Base-by-base conservation (phyloP, 2,888 invertebrate genomes). In the Rhamphomyia laevipes region DNA sequence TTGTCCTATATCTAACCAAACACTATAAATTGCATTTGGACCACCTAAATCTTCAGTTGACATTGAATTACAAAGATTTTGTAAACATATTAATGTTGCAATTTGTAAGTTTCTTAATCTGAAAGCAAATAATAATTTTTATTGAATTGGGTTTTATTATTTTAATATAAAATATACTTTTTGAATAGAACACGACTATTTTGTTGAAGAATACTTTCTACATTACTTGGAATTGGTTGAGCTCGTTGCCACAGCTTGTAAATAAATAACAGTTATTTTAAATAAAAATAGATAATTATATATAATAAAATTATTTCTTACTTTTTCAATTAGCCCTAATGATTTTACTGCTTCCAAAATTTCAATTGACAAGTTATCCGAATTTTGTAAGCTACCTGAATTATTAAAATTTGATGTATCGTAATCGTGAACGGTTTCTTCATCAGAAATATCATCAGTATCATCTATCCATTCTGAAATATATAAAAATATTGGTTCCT, bases 1-100 rank as follows among this genome's bases (percentile, higher is more conserved):
- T 58, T 78, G 77, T 1, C 80, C 80, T 38, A 81, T 74, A 47
- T 80, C 77, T 2, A 77, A 71, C 84, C 84, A 85, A 45, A 84
- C 74, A 59, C 74, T 76, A 58, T 76, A 81, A 2, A 81, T 68
- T 15, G 74, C 73, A 55, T 74, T 72, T n/a, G 75, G 66, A 7
- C 82, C 84, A 6, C 84, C 84, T 33, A 86, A 68, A 56, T 77
- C 76, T 37, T 80, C 79, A 3, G 77, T 67, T 33, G 78, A 77
- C 48, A 84, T 64, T 44, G 73, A 73, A 18, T 77, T 74, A 45
- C 84, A 70, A 58, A 86, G 71, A 64, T 86, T 86, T 66, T 82
- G 84, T 45, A 82, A 63, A 58, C 84, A 85, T 15, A 85, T 67
- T 41, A 84, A 68, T 2, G 82, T 78, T 58, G 81, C 72, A n/a